phyloP scores from a whole-genome alignment of 2,797 vertebrate species.

The Centropyge bicolor region DNA sequence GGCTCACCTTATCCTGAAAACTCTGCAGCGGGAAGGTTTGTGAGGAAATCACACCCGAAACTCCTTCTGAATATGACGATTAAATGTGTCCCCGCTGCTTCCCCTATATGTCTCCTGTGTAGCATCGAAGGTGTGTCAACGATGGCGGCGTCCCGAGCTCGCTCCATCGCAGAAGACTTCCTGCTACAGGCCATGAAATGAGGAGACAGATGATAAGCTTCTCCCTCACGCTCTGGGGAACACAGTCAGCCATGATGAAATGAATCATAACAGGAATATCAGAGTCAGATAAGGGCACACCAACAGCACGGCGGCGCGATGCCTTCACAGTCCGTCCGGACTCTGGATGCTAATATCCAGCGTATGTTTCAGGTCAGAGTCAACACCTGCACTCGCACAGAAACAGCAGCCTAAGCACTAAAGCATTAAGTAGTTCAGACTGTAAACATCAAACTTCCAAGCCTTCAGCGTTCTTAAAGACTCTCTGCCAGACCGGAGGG shows the following conservation, averaged over 20 bases:
- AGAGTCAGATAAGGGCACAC: conserved; percentile 55
- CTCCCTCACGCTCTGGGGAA: conserved; percentile 66
- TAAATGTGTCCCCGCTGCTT: conserved; percentile 49
- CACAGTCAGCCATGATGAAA: conserved; percentile 70
- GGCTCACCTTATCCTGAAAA: conserved; percentile 66
- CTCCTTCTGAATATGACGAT: conserved; percentile 58
- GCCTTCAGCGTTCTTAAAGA: conserved; percentile 57
- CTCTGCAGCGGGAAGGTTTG: conserved; percentile 58
- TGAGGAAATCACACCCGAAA: conserved; percentile 50
- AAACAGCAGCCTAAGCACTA: conserved; percentile 18
- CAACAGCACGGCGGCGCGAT: conserved; percentile 8
- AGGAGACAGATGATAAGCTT: conserved; percentile 79
- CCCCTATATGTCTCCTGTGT: conserved; percentile 37
- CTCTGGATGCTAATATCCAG: background rate
- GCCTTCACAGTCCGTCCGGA: conserved; percentile 38
- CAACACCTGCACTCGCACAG: conserved; percentile 9
- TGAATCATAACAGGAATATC: conserved; percentile 70
- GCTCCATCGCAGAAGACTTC: conserved; percentile 56
- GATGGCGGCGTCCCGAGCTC: conserved; percentile 66
- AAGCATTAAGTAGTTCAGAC: conserved; percentile 27
- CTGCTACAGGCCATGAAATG: conserved; percentile 75
- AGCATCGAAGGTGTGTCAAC: conserved; percentile 57
- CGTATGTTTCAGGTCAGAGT: conserved; percentile 13
- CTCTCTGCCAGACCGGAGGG: conserved; percentile 59
- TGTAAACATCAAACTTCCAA: conserved; percentile 57